Conservation (phyloP, 2,797 vertebrate species). For the Trichosurus vulpecula region DNA sequence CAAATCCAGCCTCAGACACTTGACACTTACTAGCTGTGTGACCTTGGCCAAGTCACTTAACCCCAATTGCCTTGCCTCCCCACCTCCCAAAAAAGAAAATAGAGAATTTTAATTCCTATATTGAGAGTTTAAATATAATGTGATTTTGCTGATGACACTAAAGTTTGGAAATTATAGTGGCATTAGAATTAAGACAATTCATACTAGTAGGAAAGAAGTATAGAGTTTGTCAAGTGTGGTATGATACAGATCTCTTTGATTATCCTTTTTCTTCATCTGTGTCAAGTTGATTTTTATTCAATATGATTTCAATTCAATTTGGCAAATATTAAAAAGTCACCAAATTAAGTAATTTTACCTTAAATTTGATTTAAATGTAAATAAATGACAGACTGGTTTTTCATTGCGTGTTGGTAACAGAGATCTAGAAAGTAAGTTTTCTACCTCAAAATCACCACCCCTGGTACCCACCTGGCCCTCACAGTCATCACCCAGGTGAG, state of each 20-base stretch:
- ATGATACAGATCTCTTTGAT: neutral
- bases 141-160: slow-evolving; percentile 43
- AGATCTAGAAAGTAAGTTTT: neutral
- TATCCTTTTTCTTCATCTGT: slow-evolving; percentile 20
- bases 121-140: neutral
- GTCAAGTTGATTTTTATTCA: slow-evolving; percentile 29
- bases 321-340: neutral
- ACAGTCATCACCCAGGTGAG: no score
- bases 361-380: slow-evolving; percentile 4
- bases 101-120: neutral
- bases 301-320: slow-evolving; percentile 9
- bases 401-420: neutral
- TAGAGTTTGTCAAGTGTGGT: slow-evolving; percentile 41
- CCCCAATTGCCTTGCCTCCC: no score
- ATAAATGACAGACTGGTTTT: neutral
- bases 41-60: no score
- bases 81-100: no score
- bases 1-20: no score
- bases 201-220: neutral
- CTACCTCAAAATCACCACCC: neutral
- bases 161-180: slow-evolving; percentile 14
- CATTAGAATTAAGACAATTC: slow-evolving; percentile 15
- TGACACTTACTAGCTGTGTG: no score
- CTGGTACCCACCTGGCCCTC: no score
- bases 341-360: neutral